Conservation (phyloP, 2,113 vertebrate genomes). For the Mus spicilegus region DNA sequence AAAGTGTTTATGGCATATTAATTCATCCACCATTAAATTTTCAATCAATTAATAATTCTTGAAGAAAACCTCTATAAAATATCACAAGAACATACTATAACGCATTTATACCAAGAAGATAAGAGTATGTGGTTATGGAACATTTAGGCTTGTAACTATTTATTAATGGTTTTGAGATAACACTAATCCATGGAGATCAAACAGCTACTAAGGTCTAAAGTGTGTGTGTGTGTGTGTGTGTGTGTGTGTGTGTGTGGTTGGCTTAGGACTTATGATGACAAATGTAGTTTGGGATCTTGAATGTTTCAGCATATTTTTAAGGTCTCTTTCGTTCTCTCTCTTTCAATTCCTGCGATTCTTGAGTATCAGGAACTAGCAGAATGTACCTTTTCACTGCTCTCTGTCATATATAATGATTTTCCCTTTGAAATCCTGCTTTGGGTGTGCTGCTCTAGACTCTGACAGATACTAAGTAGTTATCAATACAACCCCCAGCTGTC, state of each 20-base stretch:
- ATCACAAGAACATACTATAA: not conserved
- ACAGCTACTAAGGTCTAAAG: not conserved
- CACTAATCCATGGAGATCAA: not conserved
- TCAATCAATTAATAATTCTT: not conserved
- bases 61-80: conserved; percentile 10
- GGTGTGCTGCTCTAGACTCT: not conserved
- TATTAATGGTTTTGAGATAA: not conserved
- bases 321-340: too few species aligned
- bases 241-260: not conserved
- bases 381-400: not conserved
- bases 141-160: not conserved
- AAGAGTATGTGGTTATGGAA: not conserved
- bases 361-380: not conserved
- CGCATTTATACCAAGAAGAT: not conserved
- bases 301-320: not conserved
- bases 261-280: conserved; percentile 5
- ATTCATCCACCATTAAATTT: conserved; percentile 28
- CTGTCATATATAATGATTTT: not conserved
- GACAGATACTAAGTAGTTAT: not conserved
- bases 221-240: not conserved
- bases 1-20: not conserved
- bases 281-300: not conserved
- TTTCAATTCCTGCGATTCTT: not conserved
- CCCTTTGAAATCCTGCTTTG: not conserved
- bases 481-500: not conserved